phyloP scores from a whole-genome alignment of 2,888 invertebrate species.

The Agrochola circellaris region DNA sequence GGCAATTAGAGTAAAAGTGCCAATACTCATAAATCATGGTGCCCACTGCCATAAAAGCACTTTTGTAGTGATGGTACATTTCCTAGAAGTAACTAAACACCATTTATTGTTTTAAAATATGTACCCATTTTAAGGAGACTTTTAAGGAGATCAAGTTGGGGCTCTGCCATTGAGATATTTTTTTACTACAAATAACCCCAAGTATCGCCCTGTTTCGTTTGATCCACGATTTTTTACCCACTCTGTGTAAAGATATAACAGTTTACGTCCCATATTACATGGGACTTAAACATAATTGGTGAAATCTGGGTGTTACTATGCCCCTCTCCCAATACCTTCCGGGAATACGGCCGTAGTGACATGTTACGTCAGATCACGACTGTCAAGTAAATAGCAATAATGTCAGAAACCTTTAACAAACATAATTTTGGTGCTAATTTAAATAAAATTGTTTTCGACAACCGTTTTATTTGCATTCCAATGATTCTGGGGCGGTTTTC shows the following conservation, averaged over 20 bases:
- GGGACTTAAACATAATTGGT: neutral
- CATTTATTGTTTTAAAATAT: too few relatives aligned
- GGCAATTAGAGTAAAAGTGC: too few relatives aligned
- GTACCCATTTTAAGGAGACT: too few relatives aligned
- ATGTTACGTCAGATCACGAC: neutral
- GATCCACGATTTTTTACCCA: too few relatives aligned
- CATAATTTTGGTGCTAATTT: conserved; percentile 61
- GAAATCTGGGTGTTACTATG: neutral
- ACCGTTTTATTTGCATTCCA: conserved; percentile 52
- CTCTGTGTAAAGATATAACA: neutral
- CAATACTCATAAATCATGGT: too few relatives aligned
- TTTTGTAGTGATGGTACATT: too few relatives aligned
- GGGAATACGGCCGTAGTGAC: neutral
- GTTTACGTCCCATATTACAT: neutral
- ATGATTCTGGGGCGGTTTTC: conserved; percentile 48
- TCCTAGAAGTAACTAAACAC: too few relatives aligned
- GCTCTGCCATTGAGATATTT: too few relatives aligned
- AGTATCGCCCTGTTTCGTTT: too few relatives aligned
- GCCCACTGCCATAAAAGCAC: too few relatives aligned
- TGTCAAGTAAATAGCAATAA: conserved; percentile 21
- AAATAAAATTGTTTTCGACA: conserved; percentile 4
- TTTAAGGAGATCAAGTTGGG: too few relatives aligned
- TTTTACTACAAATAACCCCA: too few relatives aligned
- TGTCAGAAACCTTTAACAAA: neutral
- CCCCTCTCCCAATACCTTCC: neutral